These are phyloP conservation scores for Hyperoodon ampullatus DNA, from an alignment of 2,113 vertebrate species.

Conservation along the genomic window DNA sequence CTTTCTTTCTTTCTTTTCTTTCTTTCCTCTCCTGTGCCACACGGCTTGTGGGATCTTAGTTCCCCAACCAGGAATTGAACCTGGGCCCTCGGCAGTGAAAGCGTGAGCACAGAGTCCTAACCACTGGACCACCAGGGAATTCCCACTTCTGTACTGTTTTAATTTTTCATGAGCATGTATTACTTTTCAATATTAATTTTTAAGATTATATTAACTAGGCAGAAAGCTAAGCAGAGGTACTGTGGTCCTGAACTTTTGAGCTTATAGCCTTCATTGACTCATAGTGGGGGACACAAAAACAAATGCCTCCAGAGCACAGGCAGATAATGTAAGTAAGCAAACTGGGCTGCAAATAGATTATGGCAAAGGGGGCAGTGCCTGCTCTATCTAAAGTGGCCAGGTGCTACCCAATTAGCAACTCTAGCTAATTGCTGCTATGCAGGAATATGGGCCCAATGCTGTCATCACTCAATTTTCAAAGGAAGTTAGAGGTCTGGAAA, in stretches of 20 bases:
- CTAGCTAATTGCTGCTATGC: neutral
- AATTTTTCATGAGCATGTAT: neutral
- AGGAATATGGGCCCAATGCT: neutral
- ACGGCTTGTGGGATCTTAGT: neutral
- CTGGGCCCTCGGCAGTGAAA: neutral
- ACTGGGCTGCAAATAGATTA: neutral
- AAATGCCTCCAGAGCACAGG: neutral
- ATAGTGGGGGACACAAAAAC: neutral
- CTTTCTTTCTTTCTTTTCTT: no score
- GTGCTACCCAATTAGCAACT: neutral
- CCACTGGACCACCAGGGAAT: neutral
- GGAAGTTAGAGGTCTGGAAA: neutral
- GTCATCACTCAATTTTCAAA: neutral
- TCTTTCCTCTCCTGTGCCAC: fast-evolving
- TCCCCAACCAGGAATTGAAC: neutral
- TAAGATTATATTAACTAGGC: neutral
- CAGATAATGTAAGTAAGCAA: neutral
- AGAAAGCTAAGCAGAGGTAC: neutral
- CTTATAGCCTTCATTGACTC: neutral
- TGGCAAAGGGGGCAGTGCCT: no score
- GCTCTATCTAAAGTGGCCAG: neutral
- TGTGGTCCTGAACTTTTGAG: neutral
- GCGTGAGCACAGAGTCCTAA: neutral
- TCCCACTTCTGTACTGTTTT: neutral
- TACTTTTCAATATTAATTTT: conserved; percentile 15